phyloP scores from a whole-genome alignment of 2,888 invertebrate species.

The Pachymerium ferrugineum region DNA sequence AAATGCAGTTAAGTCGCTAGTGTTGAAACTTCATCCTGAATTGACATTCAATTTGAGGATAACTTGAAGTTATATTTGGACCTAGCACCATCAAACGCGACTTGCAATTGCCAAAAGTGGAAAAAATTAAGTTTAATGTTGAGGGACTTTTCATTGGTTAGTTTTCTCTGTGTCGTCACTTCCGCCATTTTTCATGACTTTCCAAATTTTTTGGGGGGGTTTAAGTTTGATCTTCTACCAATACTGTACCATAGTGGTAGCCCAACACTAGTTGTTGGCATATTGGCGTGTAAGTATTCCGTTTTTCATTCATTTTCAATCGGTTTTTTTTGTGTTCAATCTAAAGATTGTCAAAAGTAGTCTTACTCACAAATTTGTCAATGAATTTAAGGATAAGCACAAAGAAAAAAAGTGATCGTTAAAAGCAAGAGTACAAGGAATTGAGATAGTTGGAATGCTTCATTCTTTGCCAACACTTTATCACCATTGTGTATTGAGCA shows the following conservation, averaged over 20 bases:
- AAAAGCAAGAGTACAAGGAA: no score
- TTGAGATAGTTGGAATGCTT: no score
- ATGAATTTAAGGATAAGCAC: no score
- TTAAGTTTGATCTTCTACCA: slow-evolving; percentile 11
- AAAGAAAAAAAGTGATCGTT: no score
- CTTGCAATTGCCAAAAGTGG: slow-evolving; percentile 14
- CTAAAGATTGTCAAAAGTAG: no score
- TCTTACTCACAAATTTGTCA: no score
- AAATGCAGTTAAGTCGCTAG: not conserved
- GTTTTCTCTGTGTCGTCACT: not conserved
- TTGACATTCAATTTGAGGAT: slow-evolving; percentile 7
- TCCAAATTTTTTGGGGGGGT: not conserved
- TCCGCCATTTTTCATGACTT: not conserved
- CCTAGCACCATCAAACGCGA: slow-evolving; percentile 5
- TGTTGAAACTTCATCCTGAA: slow-evolving; percentile 22
- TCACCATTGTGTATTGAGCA: no score
- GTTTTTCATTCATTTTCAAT: no score
- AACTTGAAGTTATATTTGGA: not conserved
- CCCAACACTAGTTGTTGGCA: not conserved
- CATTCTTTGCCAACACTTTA: no score
- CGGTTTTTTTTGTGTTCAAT: no score
- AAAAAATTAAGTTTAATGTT: slow-evolving; percentile 23
- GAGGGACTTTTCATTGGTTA: slow-evolving; percentile 8
- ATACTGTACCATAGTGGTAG: not conserved
- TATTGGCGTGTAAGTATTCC: not conserved